A percentile compares a stretch with the other conserved stretches of the same genome.
Evolutionary conservation across 2,797 vertebrate genomes (phyloP).

Genomic region (Myotis pilosus): DNA sequence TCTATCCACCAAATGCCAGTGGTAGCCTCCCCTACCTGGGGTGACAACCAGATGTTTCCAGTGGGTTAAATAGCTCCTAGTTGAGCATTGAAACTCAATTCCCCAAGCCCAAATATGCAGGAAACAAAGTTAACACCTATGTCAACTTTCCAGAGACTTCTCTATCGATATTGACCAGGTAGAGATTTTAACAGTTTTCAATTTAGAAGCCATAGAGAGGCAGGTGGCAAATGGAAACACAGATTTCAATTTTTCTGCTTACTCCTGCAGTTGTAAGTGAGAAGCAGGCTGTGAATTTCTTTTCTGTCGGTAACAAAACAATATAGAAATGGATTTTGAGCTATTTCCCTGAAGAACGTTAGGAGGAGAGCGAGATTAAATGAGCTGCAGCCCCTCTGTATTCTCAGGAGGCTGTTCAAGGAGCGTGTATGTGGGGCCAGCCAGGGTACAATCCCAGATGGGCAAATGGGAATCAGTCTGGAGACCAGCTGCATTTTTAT

Average conservation of each 20-base stretch:
- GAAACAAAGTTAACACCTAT: background rate
- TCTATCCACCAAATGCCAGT: background rate
- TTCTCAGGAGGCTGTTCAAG: background rate
- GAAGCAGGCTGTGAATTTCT: constrained; percentile 22
- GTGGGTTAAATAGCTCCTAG: background rate
- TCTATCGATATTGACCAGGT: background rate
- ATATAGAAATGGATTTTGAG: constrained; percentile 16
- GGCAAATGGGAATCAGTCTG: background rate
- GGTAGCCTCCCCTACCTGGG: background rate
- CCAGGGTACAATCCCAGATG: background rate
- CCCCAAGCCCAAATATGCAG: background rate
- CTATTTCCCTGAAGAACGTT: constrained; percentile 55
- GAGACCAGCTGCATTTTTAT: background rate
- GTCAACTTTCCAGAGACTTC: background rate
- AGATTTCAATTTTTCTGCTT: constrained; percentile 36
- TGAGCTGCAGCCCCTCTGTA: background rate
- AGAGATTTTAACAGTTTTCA: background rate
- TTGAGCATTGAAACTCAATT: background rate
- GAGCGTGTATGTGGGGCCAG: background rate
- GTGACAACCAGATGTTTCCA: background rate
- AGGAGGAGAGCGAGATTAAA: background rate
- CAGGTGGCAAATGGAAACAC: constrained; percentile 38
- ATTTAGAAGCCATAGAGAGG: constrained; percentile 39
- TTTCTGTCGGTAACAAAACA: constrained; percentile 21
- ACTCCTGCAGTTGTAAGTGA: background rate